Conservation (phyloP, 2,888 invertebrate species). For the Nephrotoma appendiculata region DNA sequence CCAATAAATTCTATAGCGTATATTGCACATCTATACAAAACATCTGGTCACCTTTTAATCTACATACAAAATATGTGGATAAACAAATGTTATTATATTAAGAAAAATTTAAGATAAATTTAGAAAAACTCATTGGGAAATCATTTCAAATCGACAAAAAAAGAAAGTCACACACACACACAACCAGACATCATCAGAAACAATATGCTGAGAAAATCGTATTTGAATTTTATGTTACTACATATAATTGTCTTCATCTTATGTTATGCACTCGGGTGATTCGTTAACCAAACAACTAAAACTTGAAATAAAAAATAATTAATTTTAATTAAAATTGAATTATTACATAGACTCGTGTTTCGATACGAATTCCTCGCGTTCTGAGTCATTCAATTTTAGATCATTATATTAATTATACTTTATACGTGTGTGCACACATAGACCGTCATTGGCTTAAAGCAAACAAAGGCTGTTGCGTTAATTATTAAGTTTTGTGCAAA, state of each 20-base stretch:
- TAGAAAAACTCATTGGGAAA: not conserved
- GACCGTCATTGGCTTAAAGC: not conserved
- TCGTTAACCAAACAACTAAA: not conserved
- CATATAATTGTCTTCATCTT: not conserved
- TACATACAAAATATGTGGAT: not conserved
- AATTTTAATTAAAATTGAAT: not conserved
- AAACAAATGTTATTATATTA: not conserved
- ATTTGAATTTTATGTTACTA: not conserved
- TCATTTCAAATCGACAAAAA: not conserved
- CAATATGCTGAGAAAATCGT: not conserved
- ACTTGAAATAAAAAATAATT: not conserved
- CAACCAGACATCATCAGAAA: not conserved
- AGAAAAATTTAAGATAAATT: not conserved
- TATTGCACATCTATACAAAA: not conserved
- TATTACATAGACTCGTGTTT: not conserved
- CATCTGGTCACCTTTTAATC: not conserved
- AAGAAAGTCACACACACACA: not conserved
- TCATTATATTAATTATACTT: not conserved
- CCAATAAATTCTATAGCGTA: not conserved
- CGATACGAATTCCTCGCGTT: not conserved
- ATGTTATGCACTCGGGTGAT: not conserved
- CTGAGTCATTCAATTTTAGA: not conserved
- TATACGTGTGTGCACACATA: not conserved
- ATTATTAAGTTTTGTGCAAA: not conserved
- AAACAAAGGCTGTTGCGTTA: not conserved